Base-by-base conservation (phyloP, 30 jellyfish, hydroid and myxozoan genomes). In the Mastigias papua region DNA sequence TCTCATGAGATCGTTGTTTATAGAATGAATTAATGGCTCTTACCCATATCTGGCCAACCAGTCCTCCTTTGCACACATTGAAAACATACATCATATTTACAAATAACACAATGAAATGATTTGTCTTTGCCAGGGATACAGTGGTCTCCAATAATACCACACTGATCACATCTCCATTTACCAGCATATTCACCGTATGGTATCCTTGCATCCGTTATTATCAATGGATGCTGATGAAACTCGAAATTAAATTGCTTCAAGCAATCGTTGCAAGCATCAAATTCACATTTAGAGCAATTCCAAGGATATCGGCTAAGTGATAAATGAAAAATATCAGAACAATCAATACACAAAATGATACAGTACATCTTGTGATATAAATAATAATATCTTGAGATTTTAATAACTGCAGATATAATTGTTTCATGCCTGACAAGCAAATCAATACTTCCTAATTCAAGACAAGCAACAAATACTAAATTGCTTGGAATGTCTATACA, bases 181-280 rank as follows among this genome's bases (percentile, higher is more conserved):
- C 97, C 97, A 73, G 76, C 68, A 68, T 29, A 90, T 30, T 88
- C 94, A 64, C 86, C 92, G 80, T 95, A 95, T 34, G 93, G 65
- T 0, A 75, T 34, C n/a, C 82, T 78, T 80, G 92, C 62, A 29
- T 95, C 93, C 26, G 97, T 82, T 29, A 86, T 70, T 33, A 73
- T 33, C 76, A 95, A 61, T 27, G 95, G 91, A 66, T 95, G 99
- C 1, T 87, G 86, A 73, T 95, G 99, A 34, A 95, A 64, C 23
- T 89, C 87, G 51, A 91, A 79, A 20, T 72, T 72, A 29, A 69
- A 79, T 8, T 71, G 87, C 34, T 79, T 84, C 71, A 78, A 22
- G 86, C 99, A 95, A 34, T 70, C 31, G 17, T 90, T 89, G 48
- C 99, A 95, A 11, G 90, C 82, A 80, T 90, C 98, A 84, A 76